Percentiles rank a stretch among this genome's conserved stretches.
These are phyloP conservation scores for Oreochromis grahami DNA, from an alignment of 2,797 vertebrate genomes.

Conservation along the genomic window DNA sequence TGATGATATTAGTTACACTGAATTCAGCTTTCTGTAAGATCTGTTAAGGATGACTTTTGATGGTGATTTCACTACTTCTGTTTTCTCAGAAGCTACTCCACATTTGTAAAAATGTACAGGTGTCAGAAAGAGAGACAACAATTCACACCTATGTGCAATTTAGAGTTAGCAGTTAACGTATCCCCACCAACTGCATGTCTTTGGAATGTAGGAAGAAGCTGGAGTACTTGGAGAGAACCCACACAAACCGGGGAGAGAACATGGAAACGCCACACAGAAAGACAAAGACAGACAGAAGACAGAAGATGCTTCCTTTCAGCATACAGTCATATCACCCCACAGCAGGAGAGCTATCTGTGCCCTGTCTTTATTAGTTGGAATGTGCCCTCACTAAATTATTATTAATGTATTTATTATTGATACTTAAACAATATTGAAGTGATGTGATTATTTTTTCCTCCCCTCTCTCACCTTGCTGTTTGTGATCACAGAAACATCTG, in stretches of 20 bases:
- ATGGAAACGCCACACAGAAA: not conserved
- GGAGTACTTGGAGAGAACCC: not conserved
- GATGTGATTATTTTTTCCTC: not conserved
- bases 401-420: slow-evolving; percentile 28
- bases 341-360: slow-evolving; percentile 25
- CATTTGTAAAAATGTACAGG: not conserved
- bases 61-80: not conserved
- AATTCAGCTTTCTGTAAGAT: not conserved
- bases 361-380: not conserved
- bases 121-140: no score
- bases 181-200: no score
- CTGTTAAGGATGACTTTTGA: not conserved
- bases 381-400: slow-evolving; percentile 45
- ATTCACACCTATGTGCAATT: no score
- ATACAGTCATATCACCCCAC: slow-evolving; percentile 33
- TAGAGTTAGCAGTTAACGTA: no score
- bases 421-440: slow-evolving; percentile 30
- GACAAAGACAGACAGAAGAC: not conserved
- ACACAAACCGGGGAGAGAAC: not conserved
- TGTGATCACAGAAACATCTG: slow-evolving; percentile 51
- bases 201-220: not conserved
- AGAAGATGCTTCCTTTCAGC: slow-evolving; percentile 18
- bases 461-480: slow-evolving; percentile 47
- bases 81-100: not conserved
- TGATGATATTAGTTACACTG: not conserved